Evolutionary conservation across 2,888 invertebrate species (phyloP), one percentile per base, ranked within the genome.

Genomic region (Alsophila aescularia): DNA sequence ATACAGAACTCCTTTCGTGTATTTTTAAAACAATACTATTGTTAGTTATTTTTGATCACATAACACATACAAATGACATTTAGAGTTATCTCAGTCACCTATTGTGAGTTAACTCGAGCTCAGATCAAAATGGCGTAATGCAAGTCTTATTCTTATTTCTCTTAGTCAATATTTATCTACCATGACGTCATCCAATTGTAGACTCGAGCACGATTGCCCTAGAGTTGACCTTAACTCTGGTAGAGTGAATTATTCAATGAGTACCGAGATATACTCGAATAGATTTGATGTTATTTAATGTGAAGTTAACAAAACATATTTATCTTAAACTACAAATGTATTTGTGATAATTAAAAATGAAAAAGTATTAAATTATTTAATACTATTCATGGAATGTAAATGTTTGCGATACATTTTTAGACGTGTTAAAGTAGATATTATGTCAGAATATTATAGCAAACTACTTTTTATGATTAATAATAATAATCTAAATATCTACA

Each of bases 101-200:
- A 37, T 31, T 50, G 31, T 36, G 9, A 18, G n/a, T 32, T 27
- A 35, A 9, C 12, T 27, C n/a, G 16, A 32, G 29, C 4, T 18
- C 32, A 13, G 18, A 29, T 41, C 42, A 42, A 16, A 42, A 31
- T 32, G 42, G 18, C 31, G 42, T 42, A 31, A 16, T 18, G 14
- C 13, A 16, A 21, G 39, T 2, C 16, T n/a, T n/a, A n/a, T n/a
- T n/a, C n/a, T n/a, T n/a, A n/a, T n/a, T n/a, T n/a, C n/a, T n/a
- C n/a, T n/a, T n/a, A n/a, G n/a, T n/a, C n/a, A n/a, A n/a, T n/a
- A n/a, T n/a, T 6, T 24, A 24, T 24, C 24, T 24, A 27, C 18
- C 6, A 42, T 53, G 52, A 53, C 52, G 52, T 53, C 47, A 53
- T 6, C 16, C 21, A 27, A 52, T 53, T 53, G 47, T 42, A n/a